Conservation (phyloP, 1,140 invertebrate species). For the Hylaeus anthracinus region DNA sequence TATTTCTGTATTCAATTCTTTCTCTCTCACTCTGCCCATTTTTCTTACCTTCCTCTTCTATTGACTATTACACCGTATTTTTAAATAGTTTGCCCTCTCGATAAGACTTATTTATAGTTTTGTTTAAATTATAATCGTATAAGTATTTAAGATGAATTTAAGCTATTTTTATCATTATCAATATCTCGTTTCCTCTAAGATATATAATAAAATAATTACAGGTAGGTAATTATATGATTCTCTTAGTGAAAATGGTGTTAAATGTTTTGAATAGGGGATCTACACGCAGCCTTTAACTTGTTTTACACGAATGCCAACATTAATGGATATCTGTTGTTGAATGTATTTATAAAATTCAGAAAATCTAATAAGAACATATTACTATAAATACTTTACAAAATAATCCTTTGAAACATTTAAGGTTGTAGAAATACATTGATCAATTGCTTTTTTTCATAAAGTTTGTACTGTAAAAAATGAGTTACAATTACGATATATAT, state of each 20-base stretch:
- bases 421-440: not conserved
- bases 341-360: slow-evolving; percentile 17
- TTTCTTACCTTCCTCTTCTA: slow-evolving; percentile 33
- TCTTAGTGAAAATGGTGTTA: slow-evolving; percentile 23
- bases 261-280: slow-evolving; percentile 5
- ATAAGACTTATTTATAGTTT: slow-evolving; percentile 23
- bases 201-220: slow-evolving; percentile 32
- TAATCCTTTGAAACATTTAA: slow-evolving; percentile 6
- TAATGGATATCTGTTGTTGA: not conserved
- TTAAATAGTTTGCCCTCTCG: slow-evolving; percentile 13
- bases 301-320: slow-evolving; percentile 14
- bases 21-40: slow-evolving; percentile 46
- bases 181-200: slow-evolving; percentile 10
- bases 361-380: not conserved
- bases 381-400: slow-evolving; percentile 14
- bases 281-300: slow-evolving; percentile 24
- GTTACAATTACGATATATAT: slow-evolving; percentile 12
- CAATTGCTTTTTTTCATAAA: not conserved
- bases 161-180: slow-evolving; percentile 12
- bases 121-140: slow-evolving; percentile 16
- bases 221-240: slow-evolving; percentile 60
- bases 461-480: slow-evolving; percentile 34
- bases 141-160: slow-evolving; percentile 19
- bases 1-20: slow-evolving; percentile 40
- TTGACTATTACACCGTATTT: slow-evolving; percentile 25